These are phyloP conservation scores for Oncorhynchus masou DNA, from an alignment of 2,113 vertebrate genomes.

Conservation along the genomic window DNA sequence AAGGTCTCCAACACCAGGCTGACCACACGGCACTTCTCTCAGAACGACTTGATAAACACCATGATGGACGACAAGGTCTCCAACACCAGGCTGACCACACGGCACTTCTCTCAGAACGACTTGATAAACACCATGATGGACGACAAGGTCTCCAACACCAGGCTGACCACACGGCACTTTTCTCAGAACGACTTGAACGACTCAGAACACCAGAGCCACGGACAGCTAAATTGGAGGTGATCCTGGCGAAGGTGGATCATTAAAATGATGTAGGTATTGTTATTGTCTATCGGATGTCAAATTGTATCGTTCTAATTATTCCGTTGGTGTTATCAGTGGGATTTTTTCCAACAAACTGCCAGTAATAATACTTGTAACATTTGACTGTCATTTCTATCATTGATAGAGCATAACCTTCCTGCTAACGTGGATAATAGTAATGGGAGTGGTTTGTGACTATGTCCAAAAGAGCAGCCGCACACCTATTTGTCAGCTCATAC, in stretches of 20 bases:
- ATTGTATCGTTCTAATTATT: slow-evolving; percentile 10
- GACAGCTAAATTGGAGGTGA: slow-evolving; percentile 90
- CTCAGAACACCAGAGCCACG: slow-evolving; percentile 85
- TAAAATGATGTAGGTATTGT: slow-evolving; percentile 68
- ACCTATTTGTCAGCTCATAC: too few species aligned
- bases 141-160: slow-evolving; percentile 82
- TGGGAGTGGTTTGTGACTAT: too few species aligned
- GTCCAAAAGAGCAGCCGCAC: too few species aligned
- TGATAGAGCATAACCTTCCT: too few species aligned
- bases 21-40: too few species aligned
- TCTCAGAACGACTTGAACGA: slow-evolving; percentile 89
- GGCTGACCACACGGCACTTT: slow-evolving; percentile 91
- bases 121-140: slow-evolving; percentile 74
- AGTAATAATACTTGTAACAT: too few species aligned
- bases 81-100: slow-evolving; percentile 22
- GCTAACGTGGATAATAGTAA: too few species aligned
- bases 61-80: slow-evolving; percentile 85
- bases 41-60: too few species aligned
- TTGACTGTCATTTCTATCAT: too few species aligned
- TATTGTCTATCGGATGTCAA: slow-evolving; percentile 59
- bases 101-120: slow-evolving; percentile 74
- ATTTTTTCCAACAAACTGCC: slow-evolving; percentile 69
- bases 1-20: too few species aligned
- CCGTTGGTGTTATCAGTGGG: slow-evolving; percentile 48
- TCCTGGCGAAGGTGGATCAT: slow-evolving; percentile 90